These are phyloP conservation scores for Drosophila repletoides DNA, from an alignment of 1,140 invertebrate genomes.

Conservation along the genomic window DNA sequence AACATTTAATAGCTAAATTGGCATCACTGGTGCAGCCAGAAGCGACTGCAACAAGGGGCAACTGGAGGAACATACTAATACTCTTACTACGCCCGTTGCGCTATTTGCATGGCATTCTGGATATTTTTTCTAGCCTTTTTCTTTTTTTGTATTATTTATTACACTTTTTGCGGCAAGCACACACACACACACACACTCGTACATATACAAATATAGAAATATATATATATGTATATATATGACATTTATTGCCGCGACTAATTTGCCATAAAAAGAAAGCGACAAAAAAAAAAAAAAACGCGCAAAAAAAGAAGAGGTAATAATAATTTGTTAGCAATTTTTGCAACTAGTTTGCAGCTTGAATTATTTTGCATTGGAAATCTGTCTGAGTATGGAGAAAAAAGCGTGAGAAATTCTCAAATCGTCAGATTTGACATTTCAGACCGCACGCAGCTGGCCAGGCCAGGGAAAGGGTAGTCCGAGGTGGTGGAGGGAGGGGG, in stretches of 20 bases:
- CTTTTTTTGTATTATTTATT: slow-evolving; percentile 57
- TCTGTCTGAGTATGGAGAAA: slow-evolving; percentile 33
- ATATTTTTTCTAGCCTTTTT: neutral
- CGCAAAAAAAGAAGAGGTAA: neutral
- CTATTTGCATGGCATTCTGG: slow-evolving; percentile 60
- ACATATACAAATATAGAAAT: slow-evolving; percentile 18
- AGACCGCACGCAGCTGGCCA: slow-evolving; percentile 25
- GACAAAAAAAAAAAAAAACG: slow-evolving; percentile 49
- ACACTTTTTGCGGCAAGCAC: slow-evolving; percentile 43
- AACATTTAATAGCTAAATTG: too few species aligned
- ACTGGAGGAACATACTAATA: neutral
- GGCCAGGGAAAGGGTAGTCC: neutral
- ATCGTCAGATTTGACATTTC: slow-evolving; percentile 50
- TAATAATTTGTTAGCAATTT: slow-evolving; percentile 30
- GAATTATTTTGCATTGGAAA: slow-evolving; percentile 66
- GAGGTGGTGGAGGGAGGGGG: neutral
- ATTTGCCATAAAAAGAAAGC: slow-evolving; percentile 70
- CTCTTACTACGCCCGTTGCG: slow-evolving; percentile 56
- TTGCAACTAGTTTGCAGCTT: slow-evolving; percentile 19
- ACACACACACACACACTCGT: slow-evolving; percentile 17
- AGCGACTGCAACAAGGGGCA: too few species aligned
- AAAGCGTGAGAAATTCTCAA: slow-evolving; percentile 67
- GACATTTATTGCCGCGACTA: slow-evolving; percentile 69
- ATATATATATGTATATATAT: slow-evolving; percentile 41
- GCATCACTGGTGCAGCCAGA: too few species aligned